Percentiles rank a stretch among this genome's conserved stretches.
Evolutionary conservation across 2,113 vertebrate genomes (phyloP).

Genomic region (Nymphicus hollandicus): DNA sequence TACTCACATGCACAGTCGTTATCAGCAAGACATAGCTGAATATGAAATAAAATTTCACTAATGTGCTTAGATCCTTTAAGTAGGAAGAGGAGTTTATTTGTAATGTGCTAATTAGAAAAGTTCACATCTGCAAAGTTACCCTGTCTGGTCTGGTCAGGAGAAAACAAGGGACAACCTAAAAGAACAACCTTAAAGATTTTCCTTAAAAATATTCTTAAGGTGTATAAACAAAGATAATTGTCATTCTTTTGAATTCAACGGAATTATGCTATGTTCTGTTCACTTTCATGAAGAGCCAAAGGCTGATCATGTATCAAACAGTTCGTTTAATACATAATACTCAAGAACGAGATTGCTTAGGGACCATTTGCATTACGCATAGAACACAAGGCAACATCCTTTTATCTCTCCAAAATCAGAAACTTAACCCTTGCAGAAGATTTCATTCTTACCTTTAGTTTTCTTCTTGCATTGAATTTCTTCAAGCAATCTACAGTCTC

Average conservation of each 20-base stretch:
- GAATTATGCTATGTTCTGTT: background rate
- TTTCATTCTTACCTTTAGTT: conserved; percentile 85
- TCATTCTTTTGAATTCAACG: background rate
- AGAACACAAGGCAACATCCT: background rate
- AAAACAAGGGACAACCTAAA: background rate
- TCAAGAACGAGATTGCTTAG: background rate
- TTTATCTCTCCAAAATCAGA: background rate
- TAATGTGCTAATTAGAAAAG: background rate
- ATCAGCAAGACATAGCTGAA: background rate
- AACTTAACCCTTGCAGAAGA: background rate
- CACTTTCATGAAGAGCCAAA: background rate
- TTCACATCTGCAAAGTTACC: background rate
- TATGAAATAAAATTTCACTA: background rate
- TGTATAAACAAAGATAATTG: background rate
- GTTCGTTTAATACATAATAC: background rate
- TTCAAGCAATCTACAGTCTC: conserved; percentile 98
- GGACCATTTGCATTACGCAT: background rate
- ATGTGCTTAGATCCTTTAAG: background rate
- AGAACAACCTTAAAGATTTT: background rate
- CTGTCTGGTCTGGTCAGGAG: background rate
- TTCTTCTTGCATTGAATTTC: conserved; percentile 96
- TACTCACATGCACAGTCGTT: background rate
- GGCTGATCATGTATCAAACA: background rate
- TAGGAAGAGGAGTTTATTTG: background rate
- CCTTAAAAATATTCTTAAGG: background rate